Percentiles rank a stretch among this genome's conserved stretches.
phyloP scores from a whole-genome alignment of 2,888 invertebrate genomes.

The Eupeodes luniger region DNA sequence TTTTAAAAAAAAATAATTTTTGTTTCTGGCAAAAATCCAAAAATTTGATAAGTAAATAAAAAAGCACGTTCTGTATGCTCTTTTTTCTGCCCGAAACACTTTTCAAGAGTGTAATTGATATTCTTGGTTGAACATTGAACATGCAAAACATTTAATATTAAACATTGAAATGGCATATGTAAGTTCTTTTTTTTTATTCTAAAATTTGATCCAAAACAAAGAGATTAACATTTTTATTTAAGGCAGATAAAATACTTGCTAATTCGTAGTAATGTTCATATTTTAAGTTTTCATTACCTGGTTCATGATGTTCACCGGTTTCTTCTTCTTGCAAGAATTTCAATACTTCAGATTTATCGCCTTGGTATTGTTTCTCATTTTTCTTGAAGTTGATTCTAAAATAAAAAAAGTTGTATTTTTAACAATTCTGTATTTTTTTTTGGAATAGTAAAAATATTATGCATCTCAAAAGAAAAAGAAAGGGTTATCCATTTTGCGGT shows the following conservation, averaged over 20 bases:
- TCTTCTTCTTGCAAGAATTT: slow-evolving; percentile 95
- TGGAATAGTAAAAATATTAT: not conserved
- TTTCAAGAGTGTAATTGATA: slow-evolving; percentile 10
- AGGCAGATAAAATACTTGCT: slow-evolving; percentile 80
- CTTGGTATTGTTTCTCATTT: slow-evolving; percentile 95
- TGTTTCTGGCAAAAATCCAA: slow-evolving; percentile 42
- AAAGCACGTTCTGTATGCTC: not conserved
- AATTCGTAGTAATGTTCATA: slow-evolving; percentile 80
- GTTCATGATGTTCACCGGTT: slow-evolving; percentile 89
- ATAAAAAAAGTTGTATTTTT: not conserved
- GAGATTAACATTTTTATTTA: slow-evolving; percentile 81
- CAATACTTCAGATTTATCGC: slow-evolving; percentile 94
- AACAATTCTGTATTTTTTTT: not conserved
- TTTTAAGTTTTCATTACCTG: slow-evolving; percentile 86
- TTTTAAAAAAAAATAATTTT: slow-evolving; percentile 55
- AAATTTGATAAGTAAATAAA: not conserved
- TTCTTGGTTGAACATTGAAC: not conserved
- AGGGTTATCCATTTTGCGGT: too few species aligned
- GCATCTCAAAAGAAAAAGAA: not conserved
- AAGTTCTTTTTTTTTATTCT: slow-evolving; percentile 75
- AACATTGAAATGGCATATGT: not conserved
- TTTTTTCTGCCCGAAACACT: not conserved
- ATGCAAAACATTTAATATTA: too few species aligned
- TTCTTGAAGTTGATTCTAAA: slow-evolving; percentile 97
- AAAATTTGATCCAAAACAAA: slow-evolving; percentile 79